Evolutionary conservation across 2,797 vertebrate genomes (phyloP).

Genomic region (Cirrhinus mrigala): DNA sequence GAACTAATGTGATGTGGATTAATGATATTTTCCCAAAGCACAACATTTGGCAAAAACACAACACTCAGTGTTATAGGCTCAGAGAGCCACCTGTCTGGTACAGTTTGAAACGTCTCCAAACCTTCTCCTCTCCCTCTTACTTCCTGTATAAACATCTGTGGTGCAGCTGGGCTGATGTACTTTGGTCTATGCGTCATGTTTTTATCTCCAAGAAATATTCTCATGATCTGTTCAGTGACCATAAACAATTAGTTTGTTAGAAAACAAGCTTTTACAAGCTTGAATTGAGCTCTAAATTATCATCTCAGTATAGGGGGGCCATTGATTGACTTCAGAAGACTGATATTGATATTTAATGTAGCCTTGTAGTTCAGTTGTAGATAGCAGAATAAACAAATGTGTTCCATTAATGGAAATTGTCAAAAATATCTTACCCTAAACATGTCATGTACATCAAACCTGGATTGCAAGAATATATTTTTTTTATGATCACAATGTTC

Average conservation of each 20-base stretch:
- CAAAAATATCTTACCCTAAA: neutral
- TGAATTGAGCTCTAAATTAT: neutral
- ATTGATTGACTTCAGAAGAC: neutral
- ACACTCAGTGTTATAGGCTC: constrained; percentile 2
- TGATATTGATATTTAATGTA: neutral
- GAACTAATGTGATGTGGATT: neutral
- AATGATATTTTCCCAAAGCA: neutral
- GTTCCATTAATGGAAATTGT: no score
- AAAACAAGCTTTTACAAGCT: constrained; percentile 16
- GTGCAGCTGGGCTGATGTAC: constrained; percentile 41
- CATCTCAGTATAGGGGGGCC: neutral
- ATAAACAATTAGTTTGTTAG: neutral
- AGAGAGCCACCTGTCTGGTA: constrained; percentile 32
- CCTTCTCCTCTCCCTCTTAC: constrained; percentile 34
- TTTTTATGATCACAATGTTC: neutral
- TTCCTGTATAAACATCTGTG: constrained; percentile 47
- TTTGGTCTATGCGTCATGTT: constrained; percentile 31
- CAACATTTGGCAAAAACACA: neutral
- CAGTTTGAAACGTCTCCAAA: constrained; percentile 36
- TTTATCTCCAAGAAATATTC: constrained; percentile 20
- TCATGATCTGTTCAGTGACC: neutral
- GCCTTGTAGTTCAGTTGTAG: neutral
- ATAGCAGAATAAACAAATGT: neutral
- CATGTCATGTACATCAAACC: neutral
- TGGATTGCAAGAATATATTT: neutral